Evolutionary conservation across 30 jellyfish, hydroid and myxozoan genomes (phyloP).

Genomic region (Haliclystus octoradiatus): DNA sequence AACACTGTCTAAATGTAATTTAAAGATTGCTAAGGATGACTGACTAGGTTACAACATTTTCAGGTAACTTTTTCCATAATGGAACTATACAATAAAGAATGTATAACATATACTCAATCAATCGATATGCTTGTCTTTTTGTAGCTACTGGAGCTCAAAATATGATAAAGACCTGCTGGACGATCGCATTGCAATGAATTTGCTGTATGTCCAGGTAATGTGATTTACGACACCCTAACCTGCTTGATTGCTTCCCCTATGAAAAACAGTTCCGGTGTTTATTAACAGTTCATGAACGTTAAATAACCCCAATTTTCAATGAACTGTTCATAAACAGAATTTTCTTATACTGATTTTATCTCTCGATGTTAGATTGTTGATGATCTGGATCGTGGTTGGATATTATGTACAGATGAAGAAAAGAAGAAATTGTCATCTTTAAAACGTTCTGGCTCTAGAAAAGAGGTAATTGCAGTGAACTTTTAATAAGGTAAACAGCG

Average conservation of each 20-base stretch:
- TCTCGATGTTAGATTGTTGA: slow-evolving; percentile 35
- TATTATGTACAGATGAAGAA: slow-evolving; percentile 45
- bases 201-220: slow-evolving; percentile 78
- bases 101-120: too few species aligned
- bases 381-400: slow-evolving; percentile 87
- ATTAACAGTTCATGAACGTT: too few species aligned
- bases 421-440: slow-evolving; percentile 26
- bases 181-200: slow-evolving; percentile 74
- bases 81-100: too few species aligned
- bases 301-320: too few species aligned
- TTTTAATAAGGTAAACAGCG: too few species aligned
- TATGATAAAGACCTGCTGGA: slow-evolving; percentile 65
- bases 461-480: slow-evolving; percentile 93
- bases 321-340: not conserved
- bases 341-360: not conserved
- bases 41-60: too few species aligned
- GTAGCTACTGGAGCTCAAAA: slow-evolving; percentile 78
- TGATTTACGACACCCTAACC: too few species aligned
- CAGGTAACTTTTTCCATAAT: too few species aligned
- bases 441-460: slow-evolving; percentile 58
- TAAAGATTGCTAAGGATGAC: too few species aligned
- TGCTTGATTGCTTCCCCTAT: too few species aligned
- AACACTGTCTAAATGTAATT: too few species aligned
- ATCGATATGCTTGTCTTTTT: not conserved
- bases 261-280: too few species aligned